Percentiles rank a stretch among this genome's conserved stretches.
Conservation (phyloP, 1,140 invertebrate genomes). For the Bacillus rossius region DNA sequence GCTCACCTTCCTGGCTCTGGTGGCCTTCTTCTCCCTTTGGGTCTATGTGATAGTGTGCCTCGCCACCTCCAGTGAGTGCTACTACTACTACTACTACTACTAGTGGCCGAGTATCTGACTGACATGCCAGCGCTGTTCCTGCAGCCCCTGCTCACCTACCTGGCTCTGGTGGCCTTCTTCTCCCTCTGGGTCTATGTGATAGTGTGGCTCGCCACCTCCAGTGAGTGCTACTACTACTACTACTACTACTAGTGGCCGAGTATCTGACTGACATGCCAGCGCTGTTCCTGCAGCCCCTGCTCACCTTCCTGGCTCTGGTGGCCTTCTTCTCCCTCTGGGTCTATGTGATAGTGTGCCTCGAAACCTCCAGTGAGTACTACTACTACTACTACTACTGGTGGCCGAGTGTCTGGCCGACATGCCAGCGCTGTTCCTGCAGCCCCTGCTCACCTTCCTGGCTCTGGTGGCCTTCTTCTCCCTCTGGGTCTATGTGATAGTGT, state of each 20-base stretch:
- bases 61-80: constrained; percentile 64
- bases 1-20: constrained; percentile 72
- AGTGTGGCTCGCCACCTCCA: constrained; percentile 59
- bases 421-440: constrained; percentile 82
- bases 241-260: too few species aligned
- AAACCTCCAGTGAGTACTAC: constrained; percentile 64
- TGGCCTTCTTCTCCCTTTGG: constrained; percentile 82
- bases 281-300: constrained; percentile 80
- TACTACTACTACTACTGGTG: too few species aligned
- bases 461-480: constrained; percentile 74
- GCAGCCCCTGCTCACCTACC: constrained; percentile 82
- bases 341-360: constrained; percentile 62
- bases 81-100: too few species aligned
- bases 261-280: constrained; percentile 74
- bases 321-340: constrained; percentile 84
- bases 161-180: constrained; percentile 71
- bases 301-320: constrained; percentile 75
- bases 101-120: too few species aligned
- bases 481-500: constrained; percentile 76
- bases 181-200: constrained; percentile 81
- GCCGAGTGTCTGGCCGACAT: too few species aligned
- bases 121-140: constrained; percentile 80
- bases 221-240: too few species aligned
- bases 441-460: constrained; percentile 76
- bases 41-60: constrained; percentile 66